phyloP scores from a whole-genome alignment of 2,888 invertebrate genomes.

The Cryptus armator region DNA sequence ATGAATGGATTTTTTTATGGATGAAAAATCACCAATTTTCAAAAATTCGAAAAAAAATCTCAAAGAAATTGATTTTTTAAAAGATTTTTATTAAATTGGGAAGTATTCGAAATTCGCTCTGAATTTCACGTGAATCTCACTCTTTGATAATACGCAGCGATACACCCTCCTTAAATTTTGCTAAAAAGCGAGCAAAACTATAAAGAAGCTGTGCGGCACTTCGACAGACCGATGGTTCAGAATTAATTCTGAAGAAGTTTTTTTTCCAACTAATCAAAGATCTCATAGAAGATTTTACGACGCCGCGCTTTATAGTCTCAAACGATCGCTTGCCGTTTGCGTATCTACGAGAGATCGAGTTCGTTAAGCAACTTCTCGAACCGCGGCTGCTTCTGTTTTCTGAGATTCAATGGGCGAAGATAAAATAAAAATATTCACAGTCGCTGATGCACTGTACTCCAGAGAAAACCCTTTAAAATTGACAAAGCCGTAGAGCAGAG shows the following conservation, averaged over 20 bases:
- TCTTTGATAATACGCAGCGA: no score
- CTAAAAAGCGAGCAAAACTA: constrained; percentile 3
- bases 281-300: constrained; percentile 51
- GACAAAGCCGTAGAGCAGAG: neutral
- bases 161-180: constrained; percentile 15
- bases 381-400: neutral
- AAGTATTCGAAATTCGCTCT: no score
- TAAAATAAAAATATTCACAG: constrained; percentile 20
- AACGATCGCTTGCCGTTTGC: neutral
- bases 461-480: neutral
- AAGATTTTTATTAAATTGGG: no score
- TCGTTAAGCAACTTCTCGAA: constrained; percentile 47
- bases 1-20: no score
- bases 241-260: constrained; percentile 8
- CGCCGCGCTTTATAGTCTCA: constrained; percentile 16
- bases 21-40: no score
- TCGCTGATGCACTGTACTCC: neutral
- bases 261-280: constrained; percentile 52
- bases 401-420: neutral
- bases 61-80: no score
- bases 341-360: constrained; percentile 36
- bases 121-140: no score
- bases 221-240: neutral
- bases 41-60: no score
- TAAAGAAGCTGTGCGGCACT: neutral